Evolutionary conservation across 92 coral and sea anemone species (phyloP).

Genomic region (Heliopora coerulea): DNA sequence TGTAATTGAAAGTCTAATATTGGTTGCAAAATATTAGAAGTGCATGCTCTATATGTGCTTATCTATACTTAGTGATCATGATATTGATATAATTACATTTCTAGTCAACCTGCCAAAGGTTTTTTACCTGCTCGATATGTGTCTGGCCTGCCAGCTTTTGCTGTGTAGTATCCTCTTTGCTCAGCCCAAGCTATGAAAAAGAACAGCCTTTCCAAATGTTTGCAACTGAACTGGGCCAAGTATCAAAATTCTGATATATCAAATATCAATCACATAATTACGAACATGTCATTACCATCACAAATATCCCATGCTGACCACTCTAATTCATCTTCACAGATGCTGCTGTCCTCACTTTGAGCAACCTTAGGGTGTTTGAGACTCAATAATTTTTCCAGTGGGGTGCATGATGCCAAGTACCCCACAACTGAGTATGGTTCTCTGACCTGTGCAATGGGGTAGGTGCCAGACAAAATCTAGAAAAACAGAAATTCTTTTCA

Average conservation of each 20-base stretch:
- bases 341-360: constrained; percentile 51
- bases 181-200: constrained; percentile 84
- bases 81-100: too few species aligned
- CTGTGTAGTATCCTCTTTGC: constrained; percentile 84
- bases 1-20: too few species aligned
- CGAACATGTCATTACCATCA: constrained; percentile 65
- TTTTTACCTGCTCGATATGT: constrained; percentile 84
- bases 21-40: too few species aligned
- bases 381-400: constrained; percentile 61
- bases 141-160: constrained; percentile 90
- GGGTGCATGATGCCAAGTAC: constrained; percentile 68
- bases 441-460: constrained; percentile 92
- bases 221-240: too few species aligned
- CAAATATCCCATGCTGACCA: constrained; percentile 99
- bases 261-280: too few species aligned
- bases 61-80: background rate
- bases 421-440: constrained; percentile 98
- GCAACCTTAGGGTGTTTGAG: constrained; percentile 67
- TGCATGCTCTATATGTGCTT: too few species aligned
- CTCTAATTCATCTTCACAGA: constrained; percentile 37
- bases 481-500: too few species aligned
- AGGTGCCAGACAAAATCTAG: constrained; percentile 91
- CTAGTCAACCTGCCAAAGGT: too few species aligned
- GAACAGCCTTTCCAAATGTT: background rate
- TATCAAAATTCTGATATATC: too few species aligned